phyloP scores from a whole-genome alignment of 2,113 vertebrate genomes.

The Amphiprion percula region DNA sequence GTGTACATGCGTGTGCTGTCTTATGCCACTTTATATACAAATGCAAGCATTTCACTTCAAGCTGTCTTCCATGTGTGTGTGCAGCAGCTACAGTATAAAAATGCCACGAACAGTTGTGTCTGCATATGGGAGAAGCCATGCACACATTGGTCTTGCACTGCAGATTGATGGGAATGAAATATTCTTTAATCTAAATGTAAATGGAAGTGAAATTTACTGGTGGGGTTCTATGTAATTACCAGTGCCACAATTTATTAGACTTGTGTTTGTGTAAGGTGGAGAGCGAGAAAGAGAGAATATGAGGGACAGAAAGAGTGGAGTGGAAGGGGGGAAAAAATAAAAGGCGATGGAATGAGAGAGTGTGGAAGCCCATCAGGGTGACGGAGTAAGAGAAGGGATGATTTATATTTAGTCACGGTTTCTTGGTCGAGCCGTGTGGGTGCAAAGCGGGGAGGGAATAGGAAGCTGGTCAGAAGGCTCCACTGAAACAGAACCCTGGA shows the following conservation, averaged over 20 bases:
- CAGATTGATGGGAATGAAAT: slow-evolving; percentile 81
- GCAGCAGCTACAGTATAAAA: slow-evolving; percentile 52
- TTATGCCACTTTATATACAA: slow-evolving; percentile 13
- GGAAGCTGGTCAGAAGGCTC: slow-evolving; percentile 38
- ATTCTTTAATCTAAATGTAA: slow-evolving; percentile 86
- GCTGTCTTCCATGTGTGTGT: slow-evolving; percentile 9
- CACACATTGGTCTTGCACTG: slow-evolving; percentile 49
- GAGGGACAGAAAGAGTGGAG: slow-evolving; percentile 24
- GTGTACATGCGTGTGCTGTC: slow-evolving; percentile 5
- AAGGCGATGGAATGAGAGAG: slow-evolving; percentile 52
- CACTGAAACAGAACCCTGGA: slow-evolving; percentile 36
- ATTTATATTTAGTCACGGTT: slow-evolving; percentile 73
- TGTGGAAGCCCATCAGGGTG: slow-evolving; percentile 54
- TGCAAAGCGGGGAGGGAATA: slow-evolving; percentile 25
- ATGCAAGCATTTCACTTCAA: background rate
- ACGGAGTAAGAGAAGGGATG: slow-evolving; percentile 68
- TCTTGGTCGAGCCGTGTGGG: slow-evolving; percentile 51
- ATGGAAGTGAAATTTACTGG: slow-evolving; percentile 84
- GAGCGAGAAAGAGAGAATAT: slow-evolving; percentile 55
- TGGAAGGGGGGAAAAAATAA: slow-evolving; percentile 25
- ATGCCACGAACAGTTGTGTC: slow-evolving; percentile 63
- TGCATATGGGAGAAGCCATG: slow-evolving; percentile 53
- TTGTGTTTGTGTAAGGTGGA: slow-evolving; percentile 77
- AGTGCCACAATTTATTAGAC: slow-evolving; percentile 80
- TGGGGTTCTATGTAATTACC: slow-evolving; percentile 83